Evolutionary conservation across 2,797 vertebrate genomes (phyloP), one percentile per base, ranked within the genome.

Genomic region (Acridotheres tristis): DNA sequence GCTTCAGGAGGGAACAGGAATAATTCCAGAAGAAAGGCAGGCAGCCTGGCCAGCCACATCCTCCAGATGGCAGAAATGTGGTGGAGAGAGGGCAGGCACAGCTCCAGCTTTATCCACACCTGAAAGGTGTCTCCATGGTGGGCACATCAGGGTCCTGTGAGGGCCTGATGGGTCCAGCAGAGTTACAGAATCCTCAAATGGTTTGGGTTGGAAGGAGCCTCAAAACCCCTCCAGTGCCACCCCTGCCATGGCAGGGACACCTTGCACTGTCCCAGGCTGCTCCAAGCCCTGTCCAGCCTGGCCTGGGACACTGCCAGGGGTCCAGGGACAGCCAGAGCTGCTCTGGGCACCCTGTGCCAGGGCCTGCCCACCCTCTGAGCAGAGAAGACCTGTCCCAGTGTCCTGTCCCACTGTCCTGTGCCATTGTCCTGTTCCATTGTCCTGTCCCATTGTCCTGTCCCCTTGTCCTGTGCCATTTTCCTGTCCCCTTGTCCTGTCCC

Each of bases 61-160:
- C 62, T 74, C 68, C 94, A 88, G 57, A 17, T 48, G 29, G 36
- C 26, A 47, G 25, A 76, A 80, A 43, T 11, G 53, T n/a, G 76
- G 25, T 32, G 57, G 16, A 18, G 69, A 29, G 36, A 43, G 65
- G 53, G 71, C 81, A 71, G 48, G 7, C 8, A 9, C 12, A 3
- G 58, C 57, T 57, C 53, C 79, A 53, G 79, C 72, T 75, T 29
- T 14, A 8, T 13, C 42, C 54, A 26, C 48, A 12, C 30, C 53
- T 51, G 7, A 32, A 17, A 32, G 18, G 13, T 36, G 61, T 40
- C 40, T 59, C 50, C 58, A 4, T 17, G 0, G 0, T 27, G 71
- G 71, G 21, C n/a, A 43, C 36, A 3, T 1, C 2, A 34, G 26
- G 4, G 32, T 29, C 40, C 40, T 40, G 40, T 40, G 40, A 40